Base-by-base conservation (phyloP, 2,888 invertebrate species). In the Rutpela maculata region DNA sequence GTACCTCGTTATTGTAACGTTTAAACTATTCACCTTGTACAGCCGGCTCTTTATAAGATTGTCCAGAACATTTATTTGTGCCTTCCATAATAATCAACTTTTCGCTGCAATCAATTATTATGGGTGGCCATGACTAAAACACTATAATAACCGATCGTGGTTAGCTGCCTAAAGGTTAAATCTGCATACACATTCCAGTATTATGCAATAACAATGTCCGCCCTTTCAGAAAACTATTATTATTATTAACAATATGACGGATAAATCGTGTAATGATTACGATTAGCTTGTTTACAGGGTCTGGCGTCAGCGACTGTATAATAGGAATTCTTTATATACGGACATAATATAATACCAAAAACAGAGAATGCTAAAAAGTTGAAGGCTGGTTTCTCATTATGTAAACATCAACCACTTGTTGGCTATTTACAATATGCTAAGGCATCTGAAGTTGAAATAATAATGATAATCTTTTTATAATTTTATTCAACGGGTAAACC, bases 51-150 rank as follows among this genome's bases (percentile, higher is more conserved):
- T 6, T 12, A 2, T 43, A 43, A 43, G 43, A 15, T 50, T 50
- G 50, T 50, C n/a, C 50, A 60, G 10, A 22, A 26, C 31, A 22
- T 19, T 59, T 59, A 22, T 19, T 59, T 59, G 59, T 60, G 60
- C 22, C 60, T 26, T 63, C 62, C n/a, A 11, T 63, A 63, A 62
- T 62, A 62, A 63, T 31, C 26, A 60, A 31, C 62, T 35, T 63
- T 63, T 63, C n/a, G 22, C 66, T 66, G 59, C 59, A 59, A n/a
- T 50, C 59, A 59, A 59, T 17, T n/a, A 63, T 68, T 59, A 59
- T 38, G 38, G 35, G 57, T 69, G 69, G 38, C 69, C 69, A 59
- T 69, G 69, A 69, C 69, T 69, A 57, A 69, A 59, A 35, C 69
- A 59, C 69, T 57, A 31, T 69, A 69, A 69, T 69, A 38, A 38